phyloP scores from a whole-genome alignment of 2,113 vertebrate genomes.

The Grus americana region DNA sequence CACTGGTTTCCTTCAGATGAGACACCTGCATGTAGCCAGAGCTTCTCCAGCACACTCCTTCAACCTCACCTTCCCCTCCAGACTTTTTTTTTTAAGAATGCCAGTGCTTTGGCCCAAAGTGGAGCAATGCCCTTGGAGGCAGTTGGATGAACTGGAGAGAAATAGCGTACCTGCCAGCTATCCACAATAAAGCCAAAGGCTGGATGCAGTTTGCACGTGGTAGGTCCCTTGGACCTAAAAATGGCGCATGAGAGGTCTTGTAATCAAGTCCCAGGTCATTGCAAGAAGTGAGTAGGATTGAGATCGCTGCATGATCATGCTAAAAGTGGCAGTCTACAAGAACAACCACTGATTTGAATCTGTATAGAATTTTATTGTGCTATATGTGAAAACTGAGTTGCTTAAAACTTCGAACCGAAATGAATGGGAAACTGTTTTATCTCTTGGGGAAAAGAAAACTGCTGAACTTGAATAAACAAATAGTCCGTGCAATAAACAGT shows the following conservation, averaged over 20 bases:
- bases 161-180: neutral
- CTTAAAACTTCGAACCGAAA: neutral
- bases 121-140: neutral
- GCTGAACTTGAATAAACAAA: slow-evolving; percentile 51
- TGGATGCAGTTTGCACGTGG: neutral
- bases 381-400: neutral
- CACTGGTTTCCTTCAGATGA: neutral
- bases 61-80: neutral
- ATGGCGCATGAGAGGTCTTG: neutral
- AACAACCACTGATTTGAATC: neutral
- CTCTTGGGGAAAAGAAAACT: slow-evolving; percentile 34
- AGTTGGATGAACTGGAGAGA: neutral
- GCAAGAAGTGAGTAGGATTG: neutral
- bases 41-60: neutral
- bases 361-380: neutral
- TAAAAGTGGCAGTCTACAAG: neutral
- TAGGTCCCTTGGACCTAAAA: neutral
- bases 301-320: neutral
- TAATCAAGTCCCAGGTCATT: neutral
- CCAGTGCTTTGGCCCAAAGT: neutral
- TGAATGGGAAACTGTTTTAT: slow-evolving; percentile 43
- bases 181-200: neutral
- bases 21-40: neutral
- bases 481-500: slow-evolving; percentile 37
- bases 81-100: neutral